These are phyloP conservation scores for Apodemia duryi DNA, from an alignment of 2,888 invertebrate species.

Conservation along the genomic window DNA sequence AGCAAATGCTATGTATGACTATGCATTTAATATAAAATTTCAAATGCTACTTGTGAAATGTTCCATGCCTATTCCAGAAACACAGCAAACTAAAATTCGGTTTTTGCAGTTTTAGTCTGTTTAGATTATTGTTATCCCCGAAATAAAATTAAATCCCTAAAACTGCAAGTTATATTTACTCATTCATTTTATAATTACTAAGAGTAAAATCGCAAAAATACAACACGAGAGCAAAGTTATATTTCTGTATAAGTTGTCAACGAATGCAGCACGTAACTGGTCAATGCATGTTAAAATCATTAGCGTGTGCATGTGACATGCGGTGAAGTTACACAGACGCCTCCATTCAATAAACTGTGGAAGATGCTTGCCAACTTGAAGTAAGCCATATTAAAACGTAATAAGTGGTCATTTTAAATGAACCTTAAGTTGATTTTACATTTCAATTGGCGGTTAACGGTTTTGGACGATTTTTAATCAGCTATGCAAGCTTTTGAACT, in stretches of 20 bases:
- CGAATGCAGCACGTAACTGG: conserved; percentile 29
- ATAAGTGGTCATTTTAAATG: background rate
- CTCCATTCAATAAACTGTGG: conserved; percentile 26
- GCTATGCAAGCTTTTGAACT: background rate
- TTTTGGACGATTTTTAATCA: background rate
- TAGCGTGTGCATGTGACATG: conserved; percentile 37
- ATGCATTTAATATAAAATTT: no score
- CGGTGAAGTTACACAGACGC: conserved; percentile 24
- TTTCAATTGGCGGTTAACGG: conserved; percentile 12
- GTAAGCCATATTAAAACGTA: background rate
- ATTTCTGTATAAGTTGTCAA: conserved; percentile 19
- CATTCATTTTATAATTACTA: background rate
- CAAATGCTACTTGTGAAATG: no score
- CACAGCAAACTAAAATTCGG: no score
- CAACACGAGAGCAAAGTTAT: background rate
- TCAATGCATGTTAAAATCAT: conserved; percentile 46
- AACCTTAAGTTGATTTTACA: background rate
- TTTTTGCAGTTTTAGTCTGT: no score
- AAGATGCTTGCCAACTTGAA: background rate
- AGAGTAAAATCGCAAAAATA: background rate
- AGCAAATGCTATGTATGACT: no score
- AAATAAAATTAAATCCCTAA: background rate
- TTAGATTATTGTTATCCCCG: no score
- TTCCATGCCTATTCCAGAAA: no score
- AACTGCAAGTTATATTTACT: background rate